Conservation (phyloP, 2,113 vertebrate genomes). For the Oreotragus oreotragus region DNA sequence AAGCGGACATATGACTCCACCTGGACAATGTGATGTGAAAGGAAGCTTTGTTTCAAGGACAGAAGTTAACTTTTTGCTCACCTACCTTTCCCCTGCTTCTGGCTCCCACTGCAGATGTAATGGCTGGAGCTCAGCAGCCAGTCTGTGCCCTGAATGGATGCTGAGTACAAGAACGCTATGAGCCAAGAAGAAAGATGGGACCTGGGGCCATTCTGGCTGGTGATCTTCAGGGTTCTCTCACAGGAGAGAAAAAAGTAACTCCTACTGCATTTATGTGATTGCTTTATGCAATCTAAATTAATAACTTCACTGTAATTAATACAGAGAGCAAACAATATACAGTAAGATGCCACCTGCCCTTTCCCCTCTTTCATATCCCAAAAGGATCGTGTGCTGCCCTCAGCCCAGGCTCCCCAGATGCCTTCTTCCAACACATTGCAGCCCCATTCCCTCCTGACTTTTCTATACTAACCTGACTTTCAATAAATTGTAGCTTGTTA, state of each 20-base stretch:
- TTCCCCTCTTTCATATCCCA: neutral
- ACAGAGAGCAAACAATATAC: neutral
- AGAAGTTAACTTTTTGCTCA: neutral
- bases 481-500: neutral
- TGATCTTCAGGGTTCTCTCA: neutral
- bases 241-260: neutral
- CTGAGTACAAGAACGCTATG: neutral
- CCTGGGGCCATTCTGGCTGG: neutral
- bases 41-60: neutral
- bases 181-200: neutral
- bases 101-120: neutral
- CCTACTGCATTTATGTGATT: neutral
- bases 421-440: neutral
- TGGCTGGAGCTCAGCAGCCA: accelerated
- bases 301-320: neutral
- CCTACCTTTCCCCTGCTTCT: neutral
- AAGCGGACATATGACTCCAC: neutral
- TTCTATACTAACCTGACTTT: neutral
- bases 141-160: accelerated
- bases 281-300: neutral
- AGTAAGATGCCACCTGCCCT: neutral
- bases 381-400: no score
- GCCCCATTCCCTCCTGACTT: neutral
- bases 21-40: neutral
- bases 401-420: neutral